Conservation (phyloP, 2,888 invertebrate genomes). For the Pollenia labialis region DNA sequence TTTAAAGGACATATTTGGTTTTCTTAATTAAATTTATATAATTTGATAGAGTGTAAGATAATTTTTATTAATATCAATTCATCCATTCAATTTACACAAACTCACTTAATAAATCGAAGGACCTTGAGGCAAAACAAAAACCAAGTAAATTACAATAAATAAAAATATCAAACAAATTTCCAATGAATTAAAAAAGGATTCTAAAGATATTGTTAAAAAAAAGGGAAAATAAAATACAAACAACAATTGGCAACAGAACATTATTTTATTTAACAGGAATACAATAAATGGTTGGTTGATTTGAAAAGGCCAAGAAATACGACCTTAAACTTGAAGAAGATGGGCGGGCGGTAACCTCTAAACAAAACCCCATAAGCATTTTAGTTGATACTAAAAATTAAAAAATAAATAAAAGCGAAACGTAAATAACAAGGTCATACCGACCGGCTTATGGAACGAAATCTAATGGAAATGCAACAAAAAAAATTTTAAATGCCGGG, state of each 20-base stretch:
- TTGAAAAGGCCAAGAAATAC: neutral
- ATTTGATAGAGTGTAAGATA: slow-evolving; percentile 10
- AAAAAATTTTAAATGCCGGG: slow-evolving; percentile 67
- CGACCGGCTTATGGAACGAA: slow-evolving; percentile 40
- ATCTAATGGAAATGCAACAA: slow-evolving; percentile 41
- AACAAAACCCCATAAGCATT: slow-evolving; percentile 8
- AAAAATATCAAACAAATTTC: slow-evolving; percentile 27
- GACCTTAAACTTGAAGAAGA: neutral
- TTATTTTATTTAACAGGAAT: neutral
- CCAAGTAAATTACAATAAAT: slow-evolving; percentile 32
- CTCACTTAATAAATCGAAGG: slow-evolving; percentile 29
- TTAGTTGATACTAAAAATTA: slow-evolving; percentile 34
- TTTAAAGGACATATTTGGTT: too few species aligned
- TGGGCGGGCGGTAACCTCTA: neutral
- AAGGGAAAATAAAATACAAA: neutral
- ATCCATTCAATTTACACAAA: neutral
- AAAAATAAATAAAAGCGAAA: slow-evolving; percentile 8
- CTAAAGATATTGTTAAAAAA: slow-evolving; percentile 23
- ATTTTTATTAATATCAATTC: slow-evolving; percentile 32
- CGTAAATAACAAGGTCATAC: slow-evolving; percentile 66
- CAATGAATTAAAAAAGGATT: slow-evolving; percentile 31
- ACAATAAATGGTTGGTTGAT: too few species aligned
- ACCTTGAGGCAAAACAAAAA: slow-evolving; percentile 39
- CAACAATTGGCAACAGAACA: slow-evolving; percentile 35
- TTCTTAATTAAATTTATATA: neutral